Base-by-base conservation (phyloP, 2,113 vertebrate genomes). In the Salminus brasiliensis region DNA sequence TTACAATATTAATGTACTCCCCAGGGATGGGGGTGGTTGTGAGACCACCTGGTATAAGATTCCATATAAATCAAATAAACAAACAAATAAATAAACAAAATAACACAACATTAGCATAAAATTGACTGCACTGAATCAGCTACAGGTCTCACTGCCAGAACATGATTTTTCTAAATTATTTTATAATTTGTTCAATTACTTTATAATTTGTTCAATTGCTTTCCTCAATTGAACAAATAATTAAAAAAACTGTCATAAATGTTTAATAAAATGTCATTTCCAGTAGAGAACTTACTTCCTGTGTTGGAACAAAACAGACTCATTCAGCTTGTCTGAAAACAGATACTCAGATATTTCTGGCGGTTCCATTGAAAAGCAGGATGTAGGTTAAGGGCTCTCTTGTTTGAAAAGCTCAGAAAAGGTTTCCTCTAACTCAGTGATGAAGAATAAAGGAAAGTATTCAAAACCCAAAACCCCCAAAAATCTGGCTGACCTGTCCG, bases 401-500 rank as follows among this genome's bases (percentile, higher is more conserved):
- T 63, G 59, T 25, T 36, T 49, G 21, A n/a, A n/a, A n/a, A n/a
- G n/a, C n/a, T n/a, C 32, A 62, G n/a, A 62, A 23, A 60, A 6
- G 15, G 13, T 27, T 74, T 74, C 23, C 13, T 55, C 13, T 23
- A 68, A 27, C 1, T 52, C 29, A 9, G 5, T 25, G 16, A 7
- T 10, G 32, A 39, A 47, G 23, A 18, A 63, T 5, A 53, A 39
- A 75, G 8, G 8, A 29, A 11, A 3, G 27, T 18, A 41, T 15
- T 3, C 21, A 52, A 27, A 21, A 32, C 16, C 18, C 30, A 63
- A 36, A 60, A 2, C 12, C n/a, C 4, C 7, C 27, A 5, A 65
- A 4, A 45, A 1, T 18, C 3, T 21, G 5, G 4, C 47, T 49
- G 4, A 98, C 97, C 95, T 95, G 92, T 79, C 94, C 90, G 11